Percentiles rank a stretch among this genome's conserved stretches.
Evolutionary conservation across 2,888 invertebrate genomes (phyloP).

Genomic region (Celastrina argiolus): DNA sequence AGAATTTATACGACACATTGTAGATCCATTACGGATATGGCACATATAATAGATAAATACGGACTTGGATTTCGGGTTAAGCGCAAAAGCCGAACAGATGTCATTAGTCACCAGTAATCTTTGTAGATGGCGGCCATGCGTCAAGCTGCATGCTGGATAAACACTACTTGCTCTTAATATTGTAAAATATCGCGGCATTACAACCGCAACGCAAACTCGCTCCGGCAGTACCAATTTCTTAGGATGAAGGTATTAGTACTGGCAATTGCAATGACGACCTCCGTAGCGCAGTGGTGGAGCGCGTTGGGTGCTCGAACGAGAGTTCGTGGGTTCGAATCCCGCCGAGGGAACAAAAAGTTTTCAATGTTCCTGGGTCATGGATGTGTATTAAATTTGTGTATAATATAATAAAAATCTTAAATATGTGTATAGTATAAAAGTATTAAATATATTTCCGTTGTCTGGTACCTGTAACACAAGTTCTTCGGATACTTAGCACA

Average conservation of each 20-base stretch:
- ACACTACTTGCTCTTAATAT: conserved; percentile 21
- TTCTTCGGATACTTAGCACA: too few species aligned
- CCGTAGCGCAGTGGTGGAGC: too few species aligned
- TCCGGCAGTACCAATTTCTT: neutral
- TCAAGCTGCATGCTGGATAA: conserved; percentile 24
- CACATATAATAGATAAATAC: conserved; percentile 17
- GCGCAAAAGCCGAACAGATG: conserved; percentile 13
- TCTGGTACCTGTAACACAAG: too few species aligned
- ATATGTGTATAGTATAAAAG: too few species aligned
- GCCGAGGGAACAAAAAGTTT: too few species aligned
- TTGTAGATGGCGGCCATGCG: conserved; percentile 27
- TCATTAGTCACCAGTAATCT: conserved; percentile 28
- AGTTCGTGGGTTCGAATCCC: too few species aligned
- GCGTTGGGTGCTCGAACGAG: too few species aligned
- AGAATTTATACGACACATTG: conserved; percentile 4
- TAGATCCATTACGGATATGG: conserved; percentile 13
- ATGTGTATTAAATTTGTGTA: too few species aligned
- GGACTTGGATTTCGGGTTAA: neutral
- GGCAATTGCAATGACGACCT: too few species aligned
- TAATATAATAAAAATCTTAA: too few species aligned
- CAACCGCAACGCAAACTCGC: neutral
- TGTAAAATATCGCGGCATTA: conserved; percentile 16
- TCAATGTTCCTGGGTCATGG: too few species aligned
- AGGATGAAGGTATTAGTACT: neutral
- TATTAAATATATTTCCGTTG: too few species aligned